phyloP scores from a whole-genome alignment of 2,113 vertebrate genomes.

The Bos javanicus region DNA sequence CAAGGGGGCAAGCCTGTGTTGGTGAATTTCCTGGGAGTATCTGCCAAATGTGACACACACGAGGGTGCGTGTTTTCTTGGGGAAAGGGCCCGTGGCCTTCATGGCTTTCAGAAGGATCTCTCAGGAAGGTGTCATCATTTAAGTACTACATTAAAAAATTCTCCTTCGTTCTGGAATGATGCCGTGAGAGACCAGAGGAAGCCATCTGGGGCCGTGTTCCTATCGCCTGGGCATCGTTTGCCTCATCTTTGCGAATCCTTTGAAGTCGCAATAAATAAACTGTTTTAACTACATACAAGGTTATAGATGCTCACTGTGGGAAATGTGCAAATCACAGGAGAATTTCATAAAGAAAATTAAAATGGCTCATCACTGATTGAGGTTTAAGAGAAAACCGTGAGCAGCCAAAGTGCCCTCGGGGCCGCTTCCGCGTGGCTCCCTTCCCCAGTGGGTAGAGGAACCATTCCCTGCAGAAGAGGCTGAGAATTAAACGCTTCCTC shows the following conservation, averaged over 20 bases:
- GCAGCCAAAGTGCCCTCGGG: neutral
- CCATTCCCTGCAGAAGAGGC: neutral
- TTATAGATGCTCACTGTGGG: neutral
- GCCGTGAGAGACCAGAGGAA: neutral
- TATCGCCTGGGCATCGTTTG: neutral
- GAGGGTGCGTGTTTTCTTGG: accelerated
- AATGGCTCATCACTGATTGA: neutral
- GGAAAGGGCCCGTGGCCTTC: neutral
- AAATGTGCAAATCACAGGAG: neutral
- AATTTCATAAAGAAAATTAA: neutral
- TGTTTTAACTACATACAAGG: neutral
- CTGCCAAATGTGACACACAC: neutral
- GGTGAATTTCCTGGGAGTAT: neutral
- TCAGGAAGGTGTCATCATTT: neutral
- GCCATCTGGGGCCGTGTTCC: accelerated
- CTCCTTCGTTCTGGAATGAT: accelerated
- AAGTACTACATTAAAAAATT: neutral
- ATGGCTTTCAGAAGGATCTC: neutral
- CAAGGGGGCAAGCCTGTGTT: neutral
- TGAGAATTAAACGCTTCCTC: constrained; percentile 32
- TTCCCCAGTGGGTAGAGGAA: neutral
- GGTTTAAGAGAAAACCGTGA: neutral
- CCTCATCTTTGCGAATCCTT: neutral
- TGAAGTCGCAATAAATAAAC: neutral
- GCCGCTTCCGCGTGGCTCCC: neutral